Evolutionary conservation across 1,140 invertebrate species (phyloP).

Genomic region (Proctacanthus coquilletti): DNA sequence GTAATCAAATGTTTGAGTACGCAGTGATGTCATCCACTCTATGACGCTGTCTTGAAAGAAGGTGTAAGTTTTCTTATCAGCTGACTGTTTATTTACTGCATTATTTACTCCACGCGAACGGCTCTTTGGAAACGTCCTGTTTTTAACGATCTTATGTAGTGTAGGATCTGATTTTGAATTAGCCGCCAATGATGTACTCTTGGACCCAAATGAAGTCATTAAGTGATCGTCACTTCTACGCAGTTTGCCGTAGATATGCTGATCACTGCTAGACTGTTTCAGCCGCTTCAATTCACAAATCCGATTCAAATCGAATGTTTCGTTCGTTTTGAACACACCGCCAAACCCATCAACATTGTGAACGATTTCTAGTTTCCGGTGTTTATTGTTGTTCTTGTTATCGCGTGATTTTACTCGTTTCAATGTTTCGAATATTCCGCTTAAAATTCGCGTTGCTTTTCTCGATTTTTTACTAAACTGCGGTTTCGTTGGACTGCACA

Average conservation of each 20-base stretch:
- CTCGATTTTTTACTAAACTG: slow-evolving; percentile 14
- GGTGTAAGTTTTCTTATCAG: too few species aligned
- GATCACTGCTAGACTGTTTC: slow-evolving; percentile 18
- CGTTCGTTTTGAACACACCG: slow-evolving; percentile 20
- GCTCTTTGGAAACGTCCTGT: not conserved
- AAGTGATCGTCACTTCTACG: slow-evolving; percentile 4
- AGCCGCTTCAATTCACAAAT: slow-evolving; percentile 20
- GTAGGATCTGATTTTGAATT: too few species aligned
- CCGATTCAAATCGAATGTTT: slow-evolving; percentile 21
- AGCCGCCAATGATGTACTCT: too few species aligned
- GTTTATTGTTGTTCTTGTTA: slow-evolving; percentile 2
- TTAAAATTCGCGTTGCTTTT: slow-evolving; percentile 14
- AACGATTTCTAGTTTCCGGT: slow-evolving; percentile 16
- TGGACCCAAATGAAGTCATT: not conserved
- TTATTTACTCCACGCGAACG: too few species aligned
- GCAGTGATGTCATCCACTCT: slow-evolving; percentile 21
- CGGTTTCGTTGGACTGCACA: slow-evolving; percentile 11
- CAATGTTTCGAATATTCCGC: slow-evolving; percentile 16
- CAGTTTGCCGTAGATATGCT: slow-evolving; percentile 22
- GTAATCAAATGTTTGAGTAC: slow-evolving; percentile 10
- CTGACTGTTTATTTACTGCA: too few species aligned
- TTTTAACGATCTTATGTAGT: too few species aligned
- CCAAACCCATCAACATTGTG: slow-evolving; percentile 20
- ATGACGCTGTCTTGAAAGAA: slow-evolving; percentile 14
- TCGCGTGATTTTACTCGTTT: slow-evolving; percentile 18